A percentile compares a stretch with the other conserved stretches of the same genome.
Evolutionary conservation across 2,888 invertebrate species (phyloP).

Genomic region (Drosophila bunnanda): DNA sequence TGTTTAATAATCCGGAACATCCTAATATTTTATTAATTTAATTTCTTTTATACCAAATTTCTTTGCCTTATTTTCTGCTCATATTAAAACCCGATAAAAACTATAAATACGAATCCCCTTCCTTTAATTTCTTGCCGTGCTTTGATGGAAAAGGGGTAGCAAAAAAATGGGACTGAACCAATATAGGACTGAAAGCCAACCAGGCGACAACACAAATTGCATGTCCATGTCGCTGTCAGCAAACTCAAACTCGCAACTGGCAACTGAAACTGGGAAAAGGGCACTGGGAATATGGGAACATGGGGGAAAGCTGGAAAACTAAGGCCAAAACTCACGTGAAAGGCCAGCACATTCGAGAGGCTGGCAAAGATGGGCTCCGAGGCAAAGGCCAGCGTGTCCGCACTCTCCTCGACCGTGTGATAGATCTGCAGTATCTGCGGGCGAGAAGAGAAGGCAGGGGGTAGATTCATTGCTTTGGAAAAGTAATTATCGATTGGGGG

Average conservation of each 20-base stretch:
- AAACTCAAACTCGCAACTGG: conserved; percentile 30
- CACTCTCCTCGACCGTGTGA: conserved; percentile 92
- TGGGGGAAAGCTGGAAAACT: conserved; percentile 17
- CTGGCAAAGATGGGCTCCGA: conserved; percentile 95
- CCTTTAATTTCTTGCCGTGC: neutral
- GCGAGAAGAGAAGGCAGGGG: neutral
- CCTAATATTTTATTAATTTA: too few relatives aligned
- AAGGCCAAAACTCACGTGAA: conserved; percentile 87
- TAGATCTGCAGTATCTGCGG: conserved; percentile 87
- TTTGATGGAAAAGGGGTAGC: neutral
- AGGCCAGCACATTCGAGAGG: conserved; percentile 94
- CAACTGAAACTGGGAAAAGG: conserved; percentile 9
- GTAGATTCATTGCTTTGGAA: conserved; percentile 6
- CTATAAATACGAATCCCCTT: neutral
- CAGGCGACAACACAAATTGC: conserved; percentile 66
- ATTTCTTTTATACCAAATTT: neutral
- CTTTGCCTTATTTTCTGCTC: neutral
- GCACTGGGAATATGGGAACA: neutral
- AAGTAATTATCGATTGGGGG: conserved; percentile 38
- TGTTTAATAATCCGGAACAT: too few relatives aligned
- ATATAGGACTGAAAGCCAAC: conserved; percentile 32
- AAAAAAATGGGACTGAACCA: conserved; percentile 12
- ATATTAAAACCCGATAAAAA: neutral
- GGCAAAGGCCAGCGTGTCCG: conserved; percentile 96
- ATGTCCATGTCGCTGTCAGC: conserved; percentile 53